phyloP scores from a whole-genome alignment of 2,797 vertebrate genomes.

The Crenuchus spilurus region DNA sequence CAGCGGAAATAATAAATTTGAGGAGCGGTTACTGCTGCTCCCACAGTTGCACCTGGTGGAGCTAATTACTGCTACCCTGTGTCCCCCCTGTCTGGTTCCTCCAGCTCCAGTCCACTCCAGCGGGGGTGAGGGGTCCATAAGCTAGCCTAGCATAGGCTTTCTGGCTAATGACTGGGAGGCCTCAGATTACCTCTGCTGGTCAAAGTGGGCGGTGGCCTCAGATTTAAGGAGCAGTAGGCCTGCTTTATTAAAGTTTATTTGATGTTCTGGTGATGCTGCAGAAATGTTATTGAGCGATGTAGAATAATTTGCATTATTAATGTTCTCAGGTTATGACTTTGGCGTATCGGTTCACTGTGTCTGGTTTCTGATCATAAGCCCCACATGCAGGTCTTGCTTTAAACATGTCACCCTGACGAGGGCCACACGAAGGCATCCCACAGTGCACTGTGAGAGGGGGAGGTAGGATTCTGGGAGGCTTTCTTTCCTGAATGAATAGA shows the following conservation, averaged over 20 bases:
- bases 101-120: constrained; percentile 23
- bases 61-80: constrained; percentile 89
- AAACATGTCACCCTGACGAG: constrained; percentile 98
- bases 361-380: background rate
- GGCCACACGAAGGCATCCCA: constrained; percentile 91
- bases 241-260: background rate
- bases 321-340: no score
- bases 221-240: constrained; percentile 30
- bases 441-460: constrained; percentile 66
- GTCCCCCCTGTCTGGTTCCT: constrained; percentile 28
- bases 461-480: constrained; percentile 53
- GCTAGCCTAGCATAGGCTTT: constrained; percentile 22
- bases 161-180: constrained; percentile 51
- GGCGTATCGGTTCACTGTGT: no score
- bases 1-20: constrained; percentile 96
- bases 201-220: constrained; percentile 33
- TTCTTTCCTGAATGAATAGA: background rate
- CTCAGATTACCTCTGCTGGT: constrained; percentile 41
- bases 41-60: constrained; percentile 87
- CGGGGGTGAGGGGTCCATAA: constrained; percentile 10
- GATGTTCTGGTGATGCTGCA: background rate
- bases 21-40: constrained; percentile 79
- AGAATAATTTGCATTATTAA: background rate
- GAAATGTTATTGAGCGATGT: background rate
- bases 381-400: constrained; percentile 82